Evolutionary conservation across 2,888 invertebrate species (phyloP), one percentile per base, ranked within the genome.

Genomic region (Anoplius nigerrimus): DNA sequence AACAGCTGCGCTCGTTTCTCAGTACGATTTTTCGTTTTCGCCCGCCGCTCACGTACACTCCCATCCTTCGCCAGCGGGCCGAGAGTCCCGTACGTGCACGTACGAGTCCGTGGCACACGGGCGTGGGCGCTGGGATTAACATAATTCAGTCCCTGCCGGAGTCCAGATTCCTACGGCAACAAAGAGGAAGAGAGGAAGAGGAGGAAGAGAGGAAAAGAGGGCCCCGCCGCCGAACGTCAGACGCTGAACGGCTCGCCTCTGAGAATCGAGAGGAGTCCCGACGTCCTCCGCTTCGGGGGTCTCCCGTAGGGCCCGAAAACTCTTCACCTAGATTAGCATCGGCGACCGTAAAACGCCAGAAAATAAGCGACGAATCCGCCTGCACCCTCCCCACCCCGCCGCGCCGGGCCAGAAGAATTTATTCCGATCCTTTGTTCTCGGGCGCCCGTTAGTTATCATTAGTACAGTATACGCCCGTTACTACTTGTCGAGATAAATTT

Each of bases 391-490:
- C 80, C 74, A 69, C 66, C 69, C 66, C 69, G 71, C 74, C 77
- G 70, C 62, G 66, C 66, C 54, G 15, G 21, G 48, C 21, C 63
- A 74, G 74, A 79, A 80, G 11, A 78, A 80, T 81, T 81, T 81
- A 81, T 81, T 81, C 78, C 72, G 62, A 79, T 71, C 81, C 81
- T 81, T 81, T 81, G 80, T 81, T 81, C 81, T 65, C 71, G 57
- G 48, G 60, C 70, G 78, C 78, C 77, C 76, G 75, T 81, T 81
- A 75, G 75, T 81, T 81, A 81, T 81, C 80, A 81, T 81, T 79
- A 79, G 79, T 79, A 78, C 74, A 69, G 71, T 62, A 61, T 67
- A 58, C 68, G 80, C 76, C 72, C 58, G 59, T 45, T 16, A 69
- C 71, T 78, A 72, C 77, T 77, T 78, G 80, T 79, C 78, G 66